phyloP scores from a whole-genome alignment of 1,140 invertebrate genomes.

The Trichonephila clavipes region DNA sequence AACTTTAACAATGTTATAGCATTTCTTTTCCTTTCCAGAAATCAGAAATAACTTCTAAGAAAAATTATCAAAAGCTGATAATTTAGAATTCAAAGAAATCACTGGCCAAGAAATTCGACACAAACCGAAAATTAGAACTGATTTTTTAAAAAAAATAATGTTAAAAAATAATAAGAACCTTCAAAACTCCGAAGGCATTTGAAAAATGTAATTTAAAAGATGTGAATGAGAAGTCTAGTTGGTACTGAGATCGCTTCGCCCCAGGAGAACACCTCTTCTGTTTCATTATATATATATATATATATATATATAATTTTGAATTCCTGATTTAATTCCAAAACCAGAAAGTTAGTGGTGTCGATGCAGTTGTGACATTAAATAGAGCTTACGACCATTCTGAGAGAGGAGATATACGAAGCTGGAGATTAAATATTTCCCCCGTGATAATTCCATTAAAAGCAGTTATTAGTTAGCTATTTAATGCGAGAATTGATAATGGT shows the following conservation, averaged over 20 bases:
- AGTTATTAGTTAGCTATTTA: constrained; percentile 23
- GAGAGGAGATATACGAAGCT: neutral
- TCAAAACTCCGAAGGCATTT: neutral
- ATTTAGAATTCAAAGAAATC: no score
- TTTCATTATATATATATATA: no score
- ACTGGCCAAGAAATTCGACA: no score
- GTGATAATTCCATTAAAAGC: constrained; percentile 17
- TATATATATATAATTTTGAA: no score
- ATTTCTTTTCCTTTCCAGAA: no score
- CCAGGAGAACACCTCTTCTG: neutral
- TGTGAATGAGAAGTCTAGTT: neutral
- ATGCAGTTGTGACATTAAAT: neutral
- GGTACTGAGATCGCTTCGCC: neutral
- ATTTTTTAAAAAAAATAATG: no score
- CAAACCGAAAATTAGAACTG: no score
- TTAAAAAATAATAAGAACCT: no score
- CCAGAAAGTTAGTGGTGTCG: neutral
- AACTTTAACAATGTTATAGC: no score
- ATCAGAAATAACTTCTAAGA: no score
- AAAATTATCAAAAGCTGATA: no score
- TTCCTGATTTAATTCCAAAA: neutral
- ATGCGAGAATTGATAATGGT: constrained; percentile 12
- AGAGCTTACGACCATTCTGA: constrained; percentile 10
- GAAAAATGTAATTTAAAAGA: neutral
- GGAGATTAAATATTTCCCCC: constrained; percentile 9